These are phyloP conservation scores for Laticauda colubrina DNA, from an alignment of 2,113 vertebrate genomes.

Conservation along the genomic window DNA sequence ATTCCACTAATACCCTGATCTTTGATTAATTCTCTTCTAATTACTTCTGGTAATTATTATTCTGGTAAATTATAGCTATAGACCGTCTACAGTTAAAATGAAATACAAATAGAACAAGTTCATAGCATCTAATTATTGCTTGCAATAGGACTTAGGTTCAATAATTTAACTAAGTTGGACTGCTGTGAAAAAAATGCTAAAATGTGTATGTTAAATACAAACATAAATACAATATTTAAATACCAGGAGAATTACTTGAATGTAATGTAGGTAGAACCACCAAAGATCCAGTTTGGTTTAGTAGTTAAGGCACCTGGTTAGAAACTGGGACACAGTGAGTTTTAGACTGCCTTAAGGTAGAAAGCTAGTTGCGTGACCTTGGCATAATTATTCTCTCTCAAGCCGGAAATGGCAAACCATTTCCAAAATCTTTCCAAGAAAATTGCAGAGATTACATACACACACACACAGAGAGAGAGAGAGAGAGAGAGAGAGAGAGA, in stretches of 20 bases:
- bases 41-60: slow-evolving; percentile 14
- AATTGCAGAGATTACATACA: not conserved
- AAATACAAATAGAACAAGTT: not conserved
- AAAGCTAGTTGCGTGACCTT: not conserved
- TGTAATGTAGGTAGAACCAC: not conserved
- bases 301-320: not conserved
- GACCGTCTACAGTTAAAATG: not conserved
- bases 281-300: not conserved
- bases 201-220: not conserved
- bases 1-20: not conserved
- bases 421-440: not conserved
- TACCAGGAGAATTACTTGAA: not conserved
- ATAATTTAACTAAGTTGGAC: not conserved
- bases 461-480: not conserved
- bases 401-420: not conserved
- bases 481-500: not conserved
- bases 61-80: not conserved
- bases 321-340: not conserved
- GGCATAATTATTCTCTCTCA: not conserved
- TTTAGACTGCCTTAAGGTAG: not conserved
- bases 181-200: slow-evolving; percentile 8
- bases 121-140: not conserved
- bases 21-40: slow-evolving; percentile 11
- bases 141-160: not conserved
- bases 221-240: slow-evolving; percentile 25